Percentiles rank a stretch among this genome's conserved stretches.
phyloP scores from a whole-genome alignment of 2,888 invertebrate species.

The Trichacis sp. region DNA sequence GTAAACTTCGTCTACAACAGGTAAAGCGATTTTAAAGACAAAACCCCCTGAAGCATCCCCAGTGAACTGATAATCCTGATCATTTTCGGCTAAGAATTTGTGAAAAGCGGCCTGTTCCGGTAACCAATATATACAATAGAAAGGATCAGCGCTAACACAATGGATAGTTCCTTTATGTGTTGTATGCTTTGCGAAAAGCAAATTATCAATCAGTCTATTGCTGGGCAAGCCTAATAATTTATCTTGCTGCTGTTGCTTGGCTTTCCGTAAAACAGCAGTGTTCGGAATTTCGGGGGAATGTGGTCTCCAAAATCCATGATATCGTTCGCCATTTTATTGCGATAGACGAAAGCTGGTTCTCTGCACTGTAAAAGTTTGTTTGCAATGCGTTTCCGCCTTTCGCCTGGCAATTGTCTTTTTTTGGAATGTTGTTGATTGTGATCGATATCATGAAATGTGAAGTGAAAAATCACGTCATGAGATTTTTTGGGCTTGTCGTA shows the following conservation, averaged over 20 bases:
- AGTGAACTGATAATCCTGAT: constrained; percentile 8
- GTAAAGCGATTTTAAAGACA: constrained; percentile 7
- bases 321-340: constrained; percentile 16
- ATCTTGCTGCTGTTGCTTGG: constrained; percentile 25
- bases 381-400: constrained; percentile 13
- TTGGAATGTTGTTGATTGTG: neutral
- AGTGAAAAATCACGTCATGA: constrained; percentile 19
- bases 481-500: constrained; percentile 2
- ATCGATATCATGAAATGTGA: constrained; percentile 2
- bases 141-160: constrained; percentile 21
- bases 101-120: constrained; percentile 16
- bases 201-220: constrained; percentile 14
- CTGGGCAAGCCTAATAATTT: constrained; percentile 8
- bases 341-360: constrained; percentile 17
- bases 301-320: constrained; percentile 20
- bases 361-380: constrained; percentile 10
- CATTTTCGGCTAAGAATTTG: constrained; percentile 12
- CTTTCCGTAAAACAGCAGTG: constrained; percentile 23
- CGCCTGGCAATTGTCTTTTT: constrained; percentile 9
- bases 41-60: constrained; percentile 26
- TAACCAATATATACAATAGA: constrained; percentile 26
- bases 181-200: constrained; percentile 2
- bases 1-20: neutral
- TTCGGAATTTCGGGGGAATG: constrained; percentile 16
- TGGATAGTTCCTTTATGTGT: constrained; percentile 7